phyloP scores from a whole-genome alignment of 2,797 vertebrate genomes.

The Austrolebias charrua region DNA sequence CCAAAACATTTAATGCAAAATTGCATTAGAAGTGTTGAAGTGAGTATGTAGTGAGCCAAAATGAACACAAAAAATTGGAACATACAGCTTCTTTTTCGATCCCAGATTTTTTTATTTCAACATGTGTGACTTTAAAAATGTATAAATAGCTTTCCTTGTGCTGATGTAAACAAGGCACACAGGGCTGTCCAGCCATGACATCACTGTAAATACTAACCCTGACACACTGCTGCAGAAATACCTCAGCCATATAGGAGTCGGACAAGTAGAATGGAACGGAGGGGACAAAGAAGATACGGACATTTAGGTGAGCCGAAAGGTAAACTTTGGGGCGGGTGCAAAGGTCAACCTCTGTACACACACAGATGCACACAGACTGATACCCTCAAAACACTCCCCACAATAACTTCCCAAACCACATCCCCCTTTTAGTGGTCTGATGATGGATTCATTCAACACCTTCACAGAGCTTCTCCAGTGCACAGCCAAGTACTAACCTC shows the following conservation, averaged over 20 bases:
- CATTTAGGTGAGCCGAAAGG: conserved; percentile 69
- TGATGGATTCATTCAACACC: conserved; percentile 79
- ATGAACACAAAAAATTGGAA: no score
- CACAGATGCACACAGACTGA: conserved; percentile 5
- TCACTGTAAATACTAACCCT: conserved; percentile 86
- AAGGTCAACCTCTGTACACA: conserved; percentile 24
- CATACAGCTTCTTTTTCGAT: no score
- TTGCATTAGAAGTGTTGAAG: no score
- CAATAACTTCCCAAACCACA: conserved; percentile 49
- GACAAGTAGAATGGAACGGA: conserved; percentile 63
- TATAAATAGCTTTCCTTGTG: background rate
- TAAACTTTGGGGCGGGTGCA: conserved; percentile 59
- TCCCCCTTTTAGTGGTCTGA: conserved; percentile 56
- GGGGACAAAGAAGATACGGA: conserved; percentile 58
- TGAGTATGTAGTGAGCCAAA: no score
- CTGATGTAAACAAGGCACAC: conserved; percentile 20
- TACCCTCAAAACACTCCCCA: conserved; percentile 24
- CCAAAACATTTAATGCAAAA: no score
- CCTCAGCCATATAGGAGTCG: conserved; percentile 58
- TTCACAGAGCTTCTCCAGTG: conserved; percentile 66
- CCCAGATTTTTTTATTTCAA: conserved; percentile 21
- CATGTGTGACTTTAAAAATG: conserved; percentile 9
- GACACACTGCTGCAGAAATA: conserved; percentile 84
- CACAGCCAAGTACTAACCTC: conserved; percentile 45
- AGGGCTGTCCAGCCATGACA: conserved; percentile 49